phyloP scores from a whole-genome alignment of 2,113 vertebrate species.

The Gavialis gangeticus region DNA sequence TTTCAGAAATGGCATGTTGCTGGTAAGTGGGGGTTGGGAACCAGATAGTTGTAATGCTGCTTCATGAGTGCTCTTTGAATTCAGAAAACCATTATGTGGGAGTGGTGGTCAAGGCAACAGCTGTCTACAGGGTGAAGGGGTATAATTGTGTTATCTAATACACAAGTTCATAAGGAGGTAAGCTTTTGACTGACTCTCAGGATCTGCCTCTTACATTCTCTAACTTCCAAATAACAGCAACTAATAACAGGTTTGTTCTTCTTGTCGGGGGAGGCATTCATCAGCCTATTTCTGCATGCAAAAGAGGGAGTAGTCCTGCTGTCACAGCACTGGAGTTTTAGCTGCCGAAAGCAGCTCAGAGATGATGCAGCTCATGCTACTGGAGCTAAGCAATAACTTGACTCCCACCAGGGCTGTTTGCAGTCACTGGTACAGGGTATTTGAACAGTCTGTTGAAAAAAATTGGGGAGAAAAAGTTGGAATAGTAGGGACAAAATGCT shows the following conservation, averaged over 20 bases:
- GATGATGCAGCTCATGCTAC: background rate
- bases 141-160: background rate
- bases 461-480: background rate
- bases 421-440: background rate
- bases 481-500: background rate
- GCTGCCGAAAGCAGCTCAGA: constrained; percentile 41
- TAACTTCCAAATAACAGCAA: background rate
- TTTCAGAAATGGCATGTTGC: background rate
- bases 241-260: constrained; percentile 24
- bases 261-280: constrained; percentile 13
- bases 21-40: background rate
- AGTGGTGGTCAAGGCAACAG: background rate
- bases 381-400: constrained; percentile 21
- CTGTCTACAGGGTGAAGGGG: background rate
- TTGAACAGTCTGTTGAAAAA: background rate
- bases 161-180: background rate
- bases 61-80: background rate
- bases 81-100: background rate
- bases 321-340: constrained; percentile 35
- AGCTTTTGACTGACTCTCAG: background rate
- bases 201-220: background rate
- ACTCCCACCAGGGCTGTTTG: constrained; percentile 34
- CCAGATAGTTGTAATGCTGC: background rate
- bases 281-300: background rate
- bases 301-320: background rate